phyloP scores from a whole-genome alignment of 2,797 vertebrate genomes.

The Sternarchorhynchus goeldii region DNA sequence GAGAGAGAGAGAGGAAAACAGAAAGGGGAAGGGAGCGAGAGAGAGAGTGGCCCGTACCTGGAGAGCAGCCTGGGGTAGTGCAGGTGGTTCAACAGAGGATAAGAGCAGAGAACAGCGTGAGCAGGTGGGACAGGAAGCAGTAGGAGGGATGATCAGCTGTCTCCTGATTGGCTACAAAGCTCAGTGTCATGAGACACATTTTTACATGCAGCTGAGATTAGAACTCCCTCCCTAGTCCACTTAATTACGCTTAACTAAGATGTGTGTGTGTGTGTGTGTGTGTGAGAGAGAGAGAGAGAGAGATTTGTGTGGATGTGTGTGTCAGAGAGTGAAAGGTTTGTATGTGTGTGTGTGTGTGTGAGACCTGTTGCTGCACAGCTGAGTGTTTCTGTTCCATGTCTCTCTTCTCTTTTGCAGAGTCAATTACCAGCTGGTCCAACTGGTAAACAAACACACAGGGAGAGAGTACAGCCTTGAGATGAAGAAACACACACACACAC shows the following conservation, averaged over 20 bases:
- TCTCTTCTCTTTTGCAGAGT: constrained; percentile 83
- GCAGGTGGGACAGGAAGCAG: no score
- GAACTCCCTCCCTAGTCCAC: no score
- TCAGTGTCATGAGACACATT: no score
- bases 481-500: constrained; percentile 1
- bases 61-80: constrained; percentile 77
- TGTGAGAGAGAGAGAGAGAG: no score
- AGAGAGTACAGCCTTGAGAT: no score
- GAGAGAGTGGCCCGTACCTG: constrained; percentile 70
- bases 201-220: no score
- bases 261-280: neutral
- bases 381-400: constrained; percentile 81
- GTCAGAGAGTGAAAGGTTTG: neutral
- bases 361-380: constrained; percentile 68
- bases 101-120: constrained; percentile 3
- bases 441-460: no score
- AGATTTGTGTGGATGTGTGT: neutral
- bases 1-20: neutral
- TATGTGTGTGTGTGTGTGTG: neutral
- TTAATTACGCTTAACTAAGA: no score
- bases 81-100: constrained; percentile 37
- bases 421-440: constrained; percentile 81
- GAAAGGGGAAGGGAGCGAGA: constrained; percentile 30
- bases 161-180: no score
- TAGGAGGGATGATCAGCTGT: no score